Evolutionary conservation across 2,888 invertebrate genomes (phyloP).

Genomic region (Oscheius onirici): DNA sequence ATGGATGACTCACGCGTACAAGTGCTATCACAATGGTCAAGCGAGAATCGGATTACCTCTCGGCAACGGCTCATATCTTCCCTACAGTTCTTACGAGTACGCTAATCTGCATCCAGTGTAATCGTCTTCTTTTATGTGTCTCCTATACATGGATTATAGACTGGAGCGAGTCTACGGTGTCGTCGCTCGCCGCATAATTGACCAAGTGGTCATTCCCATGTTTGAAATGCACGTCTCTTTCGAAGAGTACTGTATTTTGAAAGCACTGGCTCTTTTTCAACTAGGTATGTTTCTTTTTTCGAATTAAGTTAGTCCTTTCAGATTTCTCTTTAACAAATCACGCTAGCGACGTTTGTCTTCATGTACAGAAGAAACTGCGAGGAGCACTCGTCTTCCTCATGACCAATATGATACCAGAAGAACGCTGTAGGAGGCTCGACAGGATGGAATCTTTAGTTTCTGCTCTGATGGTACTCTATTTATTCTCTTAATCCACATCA

Average conservation of each 20-base stretch:
- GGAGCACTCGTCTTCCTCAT: neutral
- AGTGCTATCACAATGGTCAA: slow-evolving; percentile 18
- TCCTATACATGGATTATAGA: slow-evolving; percentile 13
- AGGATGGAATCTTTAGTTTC: neutral
- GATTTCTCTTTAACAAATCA: neutral
- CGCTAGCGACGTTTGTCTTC: neutral
- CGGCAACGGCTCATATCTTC: slow-evolving; percentile 14
- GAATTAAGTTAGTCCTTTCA: neutral
- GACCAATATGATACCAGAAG: neutral
- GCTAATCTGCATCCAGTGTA: slow-evolving; percentile 6
- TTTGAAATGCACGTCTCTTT: slow-evolving; percentile 12
- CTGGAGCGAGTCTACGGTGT: slow-evolving; percentile 6
- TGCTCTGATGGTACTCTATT: neutral
- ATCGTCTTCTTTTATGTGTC: slow-evolving; percentile 5
- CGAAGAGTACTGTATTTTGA: slow-evolving; percentile 25
- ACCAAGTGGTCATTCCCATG: slow-evolving; percentile 18
- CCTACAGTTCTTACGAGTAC: slow-evolving; percentile 17
- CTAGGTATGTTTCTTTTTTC: neutral
- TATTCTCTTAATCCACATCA: neutral
- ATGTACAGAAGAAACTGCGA: slow-evolving; percentile 3
- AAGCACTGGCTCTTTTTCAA: slow-evolving; percentile 13
- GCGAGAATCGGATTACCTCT: slow-evolving; percentile 3
- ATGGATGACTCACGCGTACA: slow-evolving; percentile 18
- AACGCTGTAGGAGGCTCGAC: neutral
- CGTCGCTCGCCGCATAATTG: slow-evolving; percentile 6